A percentile compares a stretch with the other conserved stretches of the same genome.
phyloP scores from a whole-genome alignment of 2,113 vertebrate genomes.

The Microtus ochrogaster region DNA sequence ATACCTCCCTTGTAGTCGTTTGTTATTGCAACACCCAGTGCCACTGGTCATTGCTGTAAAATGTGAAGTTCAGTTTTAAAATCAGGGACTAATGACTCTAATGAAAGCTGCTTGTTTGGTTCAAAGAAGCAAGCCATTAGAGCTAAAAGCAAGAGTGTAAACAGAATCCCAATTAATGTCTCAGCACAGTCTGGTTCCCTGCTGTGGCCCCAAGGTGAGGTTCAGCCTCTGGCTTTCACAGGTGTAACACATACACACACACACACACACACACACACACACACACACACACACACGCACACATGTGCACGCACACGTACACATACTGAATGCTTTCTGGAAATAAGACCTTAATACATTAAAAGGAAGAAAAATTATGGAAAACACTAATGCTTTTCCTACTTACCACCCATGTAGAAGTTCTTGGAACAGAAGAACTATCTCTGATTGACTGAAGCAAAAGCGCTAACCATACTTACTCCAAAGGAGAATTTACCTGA shows the following conservation, averaged over 20 bases:
- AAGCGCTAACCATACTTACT: constrained; percentile 40
- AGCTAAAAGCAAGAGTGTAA: constrained; percentile 76
- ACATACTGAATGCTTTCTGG: constrained; percentile 3
- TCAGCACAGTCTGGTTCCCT: constrained; percentile 50
- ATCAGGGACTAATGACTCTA: constrained; percentile 72
- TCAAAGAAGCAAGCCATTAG: constrained; percentile 79
- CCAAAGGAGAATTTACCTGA: constrained; percentile 87
- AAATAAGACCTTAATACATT: constrained; percentile 27
- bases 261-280: not conserved
- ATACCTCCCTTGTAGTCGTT: constrained; percentile 68
- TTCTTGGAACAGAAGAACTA: constrained; percentile 3
- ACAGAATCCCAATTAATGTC: constrained; percentile 72
- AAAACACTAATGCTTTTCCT: constrained; percentile 47
- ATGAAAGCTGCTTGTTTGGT: constrained; percentile 73
- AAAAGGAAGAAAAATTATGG: constrained; percentile 25
- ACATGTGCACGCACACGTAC: not conserved
- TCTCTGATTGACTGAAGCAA: not conserved
- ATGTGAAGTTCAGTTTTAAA: constrained; percentile 78
- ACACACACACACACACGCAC: not conserved
- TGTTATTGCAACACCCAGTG: constrained; percentile 67
- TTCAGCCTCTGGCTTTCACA: constrained; percentile 57
- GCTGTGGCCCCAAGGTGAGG: constrained; percentile 48
- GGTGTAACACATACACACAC: constrained; percentile 21
- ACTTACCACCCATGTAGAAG: not conserved
- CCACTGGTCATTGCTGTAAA: constrained; percentile 77